Evolutionary conservation across 2,888 invertebrate species (phyloP).

Genomic region (Mellilla xanthometata): DNA sequence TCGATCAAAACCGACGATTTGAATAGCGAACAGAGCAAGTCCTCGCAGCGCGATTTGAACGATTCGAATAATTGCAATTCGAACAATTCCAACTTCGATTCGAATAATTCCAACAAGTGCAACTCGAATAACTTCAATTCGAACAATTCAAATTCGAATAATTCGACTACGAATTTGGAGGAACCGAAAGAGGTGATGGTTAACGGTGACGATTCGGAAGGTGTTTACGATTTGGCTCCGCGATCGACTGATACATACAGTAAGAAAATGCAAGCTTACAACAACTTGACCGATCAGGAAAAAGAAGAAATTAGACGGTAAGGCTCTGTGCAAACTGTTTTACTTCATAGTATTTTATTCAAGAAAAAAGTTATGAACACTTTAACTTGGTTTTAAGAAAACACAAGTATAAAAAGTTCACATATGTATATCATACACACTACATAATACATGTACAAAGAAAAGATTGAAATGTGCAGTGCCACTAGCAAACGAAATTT

Average conservation of each 20-base stretch:
- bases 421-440: too few species aligned
- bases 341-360: too few species aligned
- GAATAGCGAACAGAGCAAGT: constrained; percentile 58
- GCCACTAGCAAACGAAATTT: too few species aligned
- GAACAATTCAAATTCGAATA: constrained; percentile 15
- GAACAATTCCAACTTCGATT: constrained; percentile 6
- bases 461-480: too few species aligned
- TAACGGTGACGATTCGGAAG: constrained; percentile 67
- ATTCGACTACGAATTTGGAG: constrained; percentile 32
- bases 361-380: too few species aligned
- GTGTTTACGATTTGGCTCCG: constrained; percentile 71
- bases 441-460: too few species aligned
- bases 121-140: constrained; percentile 12
- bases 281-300: constrained; percentile 68
- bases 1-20: constrained; percentile 71
- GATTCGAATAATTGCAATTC: constrained; percentile 29
- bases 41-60: constrained; percentile 45
- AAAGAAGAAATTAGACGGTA: constrained; percentile 75
- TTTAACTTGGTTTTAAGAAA: too few species aligned
- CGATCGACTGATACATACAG: constrained; percentile 71
- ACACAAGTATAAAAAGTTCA: too few species aligned
- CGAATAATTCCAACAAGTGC: constrained; percentile 13
- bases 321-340: too few species aligned
- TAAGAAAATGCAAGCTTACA: constrained; percentile 75
- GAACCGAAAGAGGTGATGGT: constrained; percentile 58